Base-by-base conservation (phyloP, 1,140 invertebrate species). In the Pectinophora gossypiella region DNA sequence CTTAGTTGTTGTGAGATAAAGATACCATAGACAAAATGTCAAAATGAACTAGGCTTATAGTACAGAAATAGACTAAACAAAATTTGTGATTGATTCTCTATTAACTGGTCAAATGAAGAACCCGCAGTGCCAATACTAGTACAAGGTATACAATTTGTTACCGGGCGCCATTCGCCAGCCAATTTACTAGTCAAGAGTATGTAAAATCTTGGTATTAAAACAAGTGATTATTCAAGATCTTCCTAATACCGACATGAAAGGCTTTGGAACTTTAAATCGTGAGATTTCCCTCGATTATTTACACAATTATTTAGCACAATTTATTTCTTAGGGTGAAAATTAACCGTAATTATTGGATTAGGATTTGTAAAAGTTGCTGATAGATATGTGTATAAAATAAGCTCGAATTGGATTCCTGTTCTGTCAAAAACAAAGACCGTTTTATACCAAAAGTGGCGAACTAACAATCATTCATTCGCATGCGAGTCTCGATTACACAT, bases 171-270 rank as follows among this genome's bases (percentile, higher is more conserved):
- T 7, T 18, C n/a, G 36, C 36, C 36, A 40, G 36, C 36, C 36
- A 40, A 40, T 40, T 40, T 40, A 40, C 36, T 40, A 40, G 36
- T 40, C 36, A 40, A 40, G 16, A 12, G 27, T 32, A n/a, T 12
- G n/a, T 32, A 12, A 12, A n/a, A 32, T 32, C 27, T 32, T 32
- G 27, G 27, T 12, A 32, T 3, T 3, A n/a, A 9, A 32, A 9
- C n/a, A 32, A 32, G n/a, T n/a, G n/a, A 32, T 32, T 2, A 2
- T n/a, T 3, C 7, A 32, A 32, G n/a, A 32, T 32, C 9, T 32
- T 9, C 9, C 27, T 2, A 32, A 32, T 23, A 23, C 4, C 10
- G 9, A n/a, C 1, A 12, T 32, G 6, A 32, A 32, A 7, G 2
- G 9, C 9, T 12, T n/a, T 9, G 2, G n/a, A 3, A n/a, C 27